Percentiles rank a stretch among this genome's conserved stretches.
These are phyloP conservation scores for Acronicta alni DNA, from an alignment of 2,888 invertebrate genomes.

Conservation along the genomic window DNA sequence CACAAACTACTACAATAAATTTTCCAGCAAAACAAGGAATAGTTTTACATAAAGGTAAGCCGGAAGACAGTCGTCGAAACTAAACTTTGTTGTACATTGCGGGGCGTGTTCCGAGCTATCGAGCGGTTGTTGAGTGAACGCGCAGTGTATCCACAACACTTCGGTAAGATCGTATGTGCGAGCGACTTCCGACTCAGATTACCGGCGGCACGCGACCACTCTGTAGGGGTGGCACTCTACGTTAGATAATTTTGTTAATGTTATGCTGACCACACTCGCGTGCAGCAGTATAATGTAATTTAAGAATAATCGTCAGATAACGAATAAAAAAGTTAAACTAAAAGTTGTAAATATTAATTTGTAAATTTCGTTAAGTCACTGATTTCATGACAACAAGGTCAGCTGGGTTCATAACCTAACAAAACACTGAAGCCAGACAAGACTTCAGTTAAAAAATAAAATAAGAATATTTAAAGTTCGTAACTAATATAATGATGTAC, in stretches of 20 bases:
- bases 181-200: constrained; percentile 16
- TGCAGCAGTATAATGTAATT: background rate
- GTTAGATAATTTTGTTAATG: background rate
- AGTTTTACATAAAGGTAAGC: constrained; percentile 33
- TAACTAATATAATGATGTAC: no score
- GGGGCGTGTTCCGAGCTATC: constrained; percentile 11
- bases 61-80: constrained; percentile 30
- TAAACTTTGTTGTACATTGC: constrained; percentile 30
- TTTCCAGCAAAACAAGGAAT: constrained; percentile 38
- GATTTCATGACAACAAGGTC: no score
- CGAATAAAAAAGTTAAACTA: background rate
- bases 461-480: no score
- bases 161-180: constrained; percentile 6
- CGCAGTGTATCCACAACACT: constrained; percentile 18
- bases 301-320: no score
- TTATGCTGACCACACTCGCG: background rate
- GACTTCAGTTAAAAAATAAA: no score
- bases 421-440: no score
- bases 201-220: constrained; percentile 28
- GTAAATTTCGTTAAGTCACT: no score
- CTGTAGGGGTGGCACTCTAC: constrained; percentile 13
- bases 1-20: constrained; percentile 43
- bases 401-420: no score
- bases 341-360: background rate
- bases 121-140: constrained; percentile 8